phyloP scores from a whole-genome alignment of 2,113 vertebrate species.

The Myotis davidii region DNA sequence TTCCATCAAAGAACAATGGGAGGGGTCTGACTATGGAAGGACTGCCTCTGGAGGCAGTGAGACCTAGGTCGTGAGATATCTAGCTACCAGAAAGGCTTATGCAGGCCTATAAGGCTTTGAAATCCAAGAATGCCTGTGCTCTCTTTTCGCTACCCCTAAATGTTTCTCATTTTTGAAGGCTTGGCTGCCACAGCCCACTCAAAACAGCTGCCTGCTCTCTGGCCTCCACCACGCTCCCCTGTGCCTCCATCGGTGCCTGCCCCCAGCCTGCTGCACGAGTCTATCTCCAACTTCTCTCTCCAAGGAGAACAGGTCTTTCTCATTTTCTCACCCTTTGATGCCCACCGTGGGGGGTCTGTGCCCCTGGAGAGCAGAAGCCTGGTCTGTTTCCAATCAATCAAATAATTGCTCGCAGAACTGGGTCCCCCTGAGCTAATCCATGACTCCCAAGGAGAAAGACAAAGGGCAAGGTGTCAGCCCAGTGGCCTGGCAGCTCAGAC shows the following conservation, averaged over 20 bases:
- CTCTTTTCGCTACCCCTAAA: background rate
- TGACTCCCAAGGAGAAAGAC: background rate
- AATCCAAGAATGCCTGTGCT: background rate
- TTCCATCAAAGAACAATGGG: background rate
- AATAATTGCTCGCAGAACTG: conserved; percentile 26
- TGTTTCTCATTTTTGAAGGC: background rate
- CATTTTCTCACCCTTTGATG: background rate
- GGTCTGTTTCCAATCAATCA: conserved; percentile 50
- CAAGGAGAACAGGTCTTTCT: background rate
- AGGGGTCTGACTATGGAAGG: background rate
- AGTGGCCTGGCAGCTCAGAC: background rate
- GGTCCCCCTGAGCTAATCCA: background rate
- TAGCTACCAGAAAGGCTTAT: background rate
- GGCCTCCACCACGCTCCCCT: background rate
- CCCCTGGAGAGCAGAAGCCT: background rate
- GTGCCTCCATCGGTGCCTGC: background rate
- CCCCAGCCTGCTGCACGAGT: background rate
- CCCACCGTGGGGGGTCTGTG: background rate
- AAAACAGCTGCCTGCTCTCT: background rate
- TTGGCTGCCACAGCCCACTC: background rate
- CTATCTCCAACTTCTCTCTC: background rate
- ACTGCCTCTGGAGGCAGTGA: background rate
- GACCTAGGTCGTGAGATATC: no score
- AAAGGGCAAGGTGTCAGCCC: background rate
- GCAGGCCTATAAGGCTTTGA: background rate